Percentiles rank a stretch among this genome's conserved stretches.
Conservation (phyloP, 2,797 vertebrate genomes). For the Heliangelus exortis region DNA sequence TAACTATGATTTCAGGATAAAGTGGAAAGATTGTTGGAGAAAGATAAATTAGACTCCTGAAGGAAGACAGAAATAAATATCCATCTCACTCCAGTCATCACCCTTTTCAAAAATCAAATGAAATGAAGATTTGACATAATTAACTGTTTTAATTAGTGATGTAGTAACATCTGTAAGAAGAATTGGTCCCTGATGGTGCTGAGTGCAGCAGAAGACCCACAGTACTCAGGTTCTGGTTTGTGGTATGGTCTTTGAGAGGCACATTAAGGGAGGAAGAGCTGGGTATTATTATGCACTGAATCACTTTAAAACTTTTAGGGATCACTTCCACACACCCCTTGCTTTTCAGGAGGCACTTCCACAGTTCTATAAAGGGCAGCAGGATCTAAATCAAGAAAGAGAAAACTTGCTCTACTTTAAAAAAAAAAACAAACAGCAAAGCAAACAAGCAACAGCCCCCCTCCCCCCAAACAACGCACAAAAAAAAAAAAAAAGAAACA, state of each 20-base stretch:
- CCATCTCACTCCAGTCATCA: background rate
- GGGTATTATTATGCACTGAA: background rate
- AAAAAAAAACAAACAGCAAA: background rate
- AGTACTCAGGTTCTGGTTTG: background rate
- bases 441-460: background rate
- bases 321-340: background rate
- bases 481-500: background rate
- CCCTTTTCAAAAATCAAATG: background rate
- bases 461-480: no score
- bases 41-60: slow-evolving; percentile 5
- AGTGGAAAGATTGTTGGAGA: background rate
- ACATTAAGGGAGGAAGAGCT: background rate
- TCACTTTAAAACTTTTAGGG: slow-evolving; percentile 23
- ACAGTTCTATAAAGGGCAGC: background rate
- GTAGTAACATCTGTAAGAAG: background rate
- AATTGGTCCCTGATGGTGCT: background rate
- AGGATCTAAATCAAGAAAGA: background rate
- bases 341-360: background rate
- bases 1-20: background rate
- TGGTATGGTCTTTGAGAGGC: background rate
- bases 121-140: background rate
- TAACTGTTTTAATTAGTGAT: background rate
- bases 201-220: background rate
- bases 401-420: background rate
- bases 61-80: background rate